These are phyloP conservation scores for Enteromius anoplus DNA, from an alignment of 2,797 vertebrate genomes.

Conservation along the genomic window DNA sequence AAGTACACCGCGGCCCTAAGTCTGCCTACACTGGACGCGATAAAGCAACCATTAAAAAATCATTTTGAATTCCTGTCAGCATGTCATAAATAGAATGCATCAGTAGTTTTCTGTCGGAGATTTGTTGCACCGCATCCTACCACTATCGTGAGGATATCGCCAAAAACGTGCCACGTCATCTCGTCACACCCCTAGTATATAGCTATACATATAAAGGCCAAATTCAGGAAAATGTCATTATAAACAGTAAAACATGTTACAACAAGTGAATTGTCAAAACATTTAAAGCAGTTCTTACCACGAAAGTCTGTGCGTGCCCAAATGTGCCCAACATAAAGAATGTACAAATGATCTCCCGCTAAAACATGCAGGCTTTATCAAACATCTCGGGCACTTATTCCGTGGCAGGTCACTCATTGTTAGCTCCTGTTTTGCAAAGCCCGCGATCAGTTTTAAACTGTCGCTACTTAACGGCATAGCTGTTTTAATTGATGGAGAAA, in stretches of 20 bases:
- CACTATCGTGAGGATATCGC: too few relatives aligned
- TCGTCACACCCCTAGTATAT: too few relatives aligned
- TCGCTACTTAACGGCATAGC: slow-evolving; percentile 26
- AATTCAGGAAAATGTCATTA: not conserved
- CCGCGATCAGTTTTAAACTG: slow-evolving; percentile 41
- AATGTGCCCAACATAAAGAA: not conserved
- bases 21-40: too few relatives aligned
- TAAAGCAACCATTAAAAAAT: too few relatives aligned
- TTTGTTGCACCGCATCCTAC: too few relatives aligned
- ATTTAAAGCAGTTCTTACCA: not conserved
- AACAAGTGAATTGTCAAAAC: not conserved
- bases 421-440: slow-evolving; percentile 60
- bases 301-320: not conserved
- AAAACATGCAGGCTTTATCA: slow-evolving; percentile 10
- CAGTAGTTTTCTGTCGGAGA: too few relatives aligned
- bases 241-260: not conserved
- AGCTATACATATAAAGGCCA: not conserved
- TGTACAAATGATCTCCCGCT: not conserved
- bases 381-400: not conserved
- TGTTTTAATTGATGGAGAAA: slow-evolving; percentile 47
- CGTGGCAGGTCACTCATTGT: slow-evolving; percentile 32
- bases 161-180: too few relatives aligned
- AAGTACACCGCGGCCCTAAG: too few relatives aligned
- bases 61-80: too few relatives aligned
- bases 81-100: too few relatives aligned